phyloP scores from a whole-genome alignment of 2,888 invertebrate species.

The Cosmopolites sordidus region DNA sequence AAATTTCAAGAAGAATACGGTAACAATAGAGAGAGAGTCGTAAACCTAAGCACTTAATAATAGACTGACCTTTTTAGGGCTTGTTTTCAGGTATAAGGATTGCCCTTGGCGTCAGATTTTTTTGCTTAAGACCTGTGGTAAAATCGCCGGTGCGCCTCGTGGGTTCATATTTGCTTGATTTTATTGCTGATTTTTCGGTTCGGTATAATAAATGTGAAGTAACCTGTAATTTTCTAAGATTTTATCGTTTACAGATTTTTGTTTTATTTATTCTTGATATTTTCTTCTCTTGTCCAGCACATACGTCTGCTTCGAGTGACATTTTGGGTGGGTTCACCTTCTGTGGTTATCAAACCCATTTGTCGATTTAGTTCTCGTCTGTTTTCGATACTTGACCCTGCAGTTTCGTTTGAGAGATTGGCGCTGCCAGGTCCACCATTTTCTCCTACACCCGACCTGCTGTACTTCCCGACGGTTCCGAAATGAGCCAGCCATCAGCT shows the following conservation, averaged over 20 bases:
- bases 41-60: conserved; percentile 1
- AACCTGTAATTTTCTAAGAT: too few species aligned
- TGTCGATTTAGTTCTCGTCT: conserved; percentile 9
- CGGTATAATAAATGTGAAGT: too few species aligned
- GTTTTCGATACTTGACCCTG: neutral
- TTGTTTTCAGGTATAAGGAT: neutral
- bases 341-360: too few species aligned
- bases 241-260: too few species aligned
- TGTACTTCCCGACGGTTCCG: conserved; percentile 1
- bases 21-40: neutral
- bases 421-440: neutral
- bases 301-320: too few species aligned
- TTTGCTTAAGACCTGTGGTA: neutral
- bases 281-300: too few species aligned
- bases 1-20: conserved; percentile 10
- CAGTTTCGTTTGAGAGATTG: neutral
- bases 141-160: neutral
- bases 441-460: neutral
- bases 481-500: neutral
- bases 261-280: too few species aligned
- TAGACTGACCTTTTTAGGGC: neutral
- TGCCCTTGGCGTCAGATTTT: neutral
- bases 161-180: too few species aligned
- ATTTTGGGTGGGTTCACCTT: too few species aligned
- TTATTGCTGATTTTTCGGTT: too few species aligned